Percentiles rank a stretch among this genome's conserved stretches.
These are phyloP conservation scores for Bruchidius siliquastri DNA, from an alignment of 2,888 invertebrate species.

Conservation along the genomic window DNA sequence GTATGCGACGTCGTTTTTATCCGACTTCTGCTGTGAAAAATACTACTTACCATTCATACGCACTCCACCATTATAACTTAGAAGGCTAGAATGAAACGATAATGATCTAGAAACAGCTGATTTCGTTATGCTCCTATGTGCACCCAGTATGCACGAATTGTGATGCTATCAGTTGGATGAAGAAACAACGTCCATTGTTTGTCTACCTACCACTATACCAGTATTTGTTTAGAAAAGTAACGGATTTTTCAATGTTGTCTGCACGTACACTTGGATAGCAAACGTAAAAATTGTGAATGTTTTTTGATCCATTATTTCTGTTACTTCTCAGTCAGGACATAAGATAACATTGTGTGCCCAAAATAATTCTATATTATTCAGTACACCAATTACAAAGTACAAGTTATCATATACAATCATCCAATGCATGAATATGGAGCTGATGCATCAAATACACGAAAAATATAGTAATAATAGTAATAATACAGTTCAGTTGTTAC, in stretches of 20 bases:
- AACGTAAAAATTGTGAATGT: too few relatives aligned
- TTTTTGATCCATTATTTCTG: too few relatives aligned
- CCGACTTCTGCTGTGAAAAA: not conserved
- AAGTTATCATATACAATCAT: too few relatives aligned
- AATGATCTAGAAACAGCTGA: not conserved
- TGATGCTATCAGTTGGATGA: not conserved
- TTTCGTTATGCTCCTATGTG: not conserved
- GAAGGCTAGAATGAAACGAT: not conserved
- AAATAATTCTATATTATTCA: too few relatives aligned
- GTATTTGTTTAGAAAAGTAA: not conserved
- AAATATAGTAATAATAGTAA: too few relatives aligned
- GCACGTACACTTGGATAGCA: too few relatives aligned
- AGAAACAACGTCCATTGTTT: not conserved
- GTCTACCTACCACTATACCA: not conserved
- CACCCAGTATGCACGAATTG: not conserved
- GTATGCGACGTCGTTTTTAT: not conserved
- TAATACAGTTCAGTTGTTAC: too few relatives aligned
- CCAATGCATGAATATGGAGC: too few relatives aligned
- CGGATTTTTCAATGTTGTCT: not conserved
- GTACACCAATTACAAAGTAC: too few relatives aligned
- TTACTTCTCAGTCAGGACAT: too few relatives aligned
- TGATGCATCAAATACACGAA: too few relatives aligned
- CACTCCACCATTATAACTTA: not conserved
- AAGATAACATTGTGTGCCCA: too few relatives aligned
- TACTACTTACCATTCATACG: not conserved